A percentile compares a stretch with the other conserved stretches of the same genome.
Conservation (phyloP, 2,113 vertebrate species). For the Cercopithecus mona region DNA sequence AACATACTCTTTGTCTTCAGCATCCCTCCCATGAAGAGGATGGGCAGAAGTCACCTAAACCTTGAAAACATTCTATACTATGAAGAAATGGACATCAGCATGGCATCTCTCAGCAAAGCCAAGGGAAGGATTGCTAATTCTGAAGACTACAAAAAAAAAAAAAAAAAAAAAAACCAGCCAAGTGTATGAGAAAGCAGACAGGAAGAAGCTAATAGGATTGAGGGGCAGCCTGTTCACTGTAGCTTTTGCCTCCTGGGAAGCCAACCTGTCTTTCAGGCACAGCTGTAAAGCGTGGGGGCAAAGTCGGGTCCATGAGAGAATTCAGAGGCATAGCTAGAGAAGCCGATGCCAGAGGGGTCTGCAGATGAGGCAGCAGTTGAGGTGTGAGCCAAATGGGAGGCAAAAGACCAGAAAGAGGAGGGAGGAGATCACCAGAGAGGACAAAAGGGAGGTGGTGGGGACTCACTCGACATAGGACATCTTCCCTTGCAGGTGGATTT, state of each 20-base stretch:
- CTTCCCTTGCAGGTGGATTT: constrained; percentile 17
- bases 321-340: background rate
- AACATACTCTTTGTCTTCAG: background rate
- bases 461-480: background rate
- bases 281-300: background rate
- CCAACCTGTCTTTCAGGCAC: background rate
- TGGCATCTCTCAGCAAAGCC: background rate
- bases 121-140: background rate
- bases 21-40: background rate
- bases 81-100: background rate
- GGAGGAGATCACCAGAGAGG: constrained; percentile 21
- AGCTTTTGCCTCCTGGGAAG: background rate
- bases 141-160: background rate
- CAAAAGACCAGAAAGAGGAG: background rate
- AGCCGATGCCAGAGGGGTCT: constrained; percentile 13
- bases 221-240: background rate
- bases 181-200: background rate
- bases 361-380: background rate
- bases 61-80: background rate
- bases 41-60: background rate
- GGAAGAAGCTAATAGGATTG: background rate
- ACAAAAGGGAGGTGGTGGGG: background rate
- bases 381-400: constrained; percentile 12
- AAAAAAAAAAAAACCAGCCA: background rate
- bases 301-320: background rate